Percentiles rank a stretch among this genome's conserved stretches.
Conservation (phyloP, 1,140 invertebrate species). For the Stenopsyche tienmushanensis region DNA sequence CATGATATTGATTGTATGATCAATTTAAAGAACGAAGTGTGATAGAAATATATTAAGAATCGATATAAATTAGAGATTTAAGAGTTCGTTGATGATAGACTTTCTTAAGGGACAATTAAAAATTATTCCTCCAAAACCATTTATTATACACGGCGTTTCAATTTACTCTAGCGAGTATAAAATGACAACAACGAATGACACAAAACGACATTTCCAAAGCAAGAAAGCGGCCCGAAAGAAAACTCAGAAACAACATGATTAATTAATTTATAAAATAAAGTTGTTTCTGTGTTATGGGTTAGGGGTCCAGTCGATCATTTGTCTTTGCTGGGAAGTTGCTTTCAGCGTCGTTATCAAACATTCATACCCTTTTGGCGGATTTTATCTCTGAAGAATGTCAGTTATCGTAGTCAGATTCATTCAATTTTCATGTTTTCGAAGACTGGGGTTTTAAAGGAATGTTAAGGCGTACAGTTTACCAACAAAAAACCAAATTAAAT, state of each 20-base stretch:
- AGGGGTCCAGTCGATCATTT: slow-evolving; percentile 8
- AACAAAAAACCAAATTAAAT: too few relatives aligned
- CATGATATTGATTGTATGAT: too few relatives aligned
- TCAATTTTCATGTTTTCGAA: slow-evolving; percentile 14
- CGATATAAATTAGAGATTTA: too few relatives aligned
- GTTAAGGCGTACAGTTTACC: too few relatives aligned
- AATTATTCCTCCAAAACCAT: background rate
- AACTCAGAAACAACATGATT: slow-evolving; percentile 16
- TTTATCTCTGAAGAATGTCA: slow-evolving; percentile 9
- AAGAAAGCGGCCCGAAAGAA: slow-evolving; percentile 9
- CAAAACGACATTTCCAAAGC: background rate
- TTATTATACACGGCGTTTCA: slow-evolving; percentile 5
- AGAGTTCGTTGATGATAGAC: too few relatives aligned
- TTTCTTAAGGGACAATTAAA: too few relatives aligned
- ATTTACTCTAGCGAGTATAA: slow-evolving; percentile 18
- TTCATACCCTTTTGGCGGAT: slow-evolving; percentile 6
- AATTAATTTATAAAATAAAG: slow-evolving; percentile 27
- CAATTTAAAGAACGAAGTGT: too few relatives aligned
- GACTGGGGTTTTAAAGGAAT: too few relatives aligned
- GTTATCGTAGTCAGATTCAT: background rate
- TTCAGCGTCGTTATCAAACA: slow-evolving; percentile 21
- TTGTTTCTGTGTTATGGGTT: background rate
- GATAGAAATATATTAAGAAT: too few relatives aligned
- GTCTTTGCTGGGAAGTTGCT: slow-evolving; percentile 25
- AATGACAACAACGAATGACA: slow-evolving; percentile 7